Conservation (phyloP, 2,113 vertebrate genomes). For the Stegastes partitus region DNA sequence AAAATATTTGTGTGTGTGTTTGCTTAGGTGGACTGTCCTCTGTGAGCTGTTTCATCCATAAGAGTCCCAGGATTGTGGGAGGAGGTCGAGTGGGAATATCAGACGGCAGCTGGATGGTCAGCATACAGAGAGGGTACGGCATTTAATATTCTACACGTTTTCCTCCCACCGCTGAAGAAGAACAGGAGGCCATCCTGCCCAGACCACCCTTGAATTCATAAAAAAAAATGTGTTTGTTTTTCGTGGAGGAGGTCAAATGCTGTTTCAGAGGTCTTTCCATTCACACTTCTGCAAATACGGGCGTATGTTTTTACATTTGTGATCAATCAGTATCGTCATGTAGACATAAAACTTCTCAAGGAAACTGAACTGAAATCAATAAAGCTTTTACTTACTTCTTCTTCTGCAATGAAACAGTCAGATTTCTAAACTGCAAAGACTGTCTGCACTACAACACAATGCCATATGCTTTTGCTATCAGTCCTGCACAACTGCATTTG, state of each 20-base stretch:
- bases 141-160: constrained; percentile 36
- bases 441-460: no score
- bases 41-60: constrained; percentile 82
- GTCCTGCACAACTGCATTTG: not conserved
- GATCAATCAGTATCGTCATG: not conserved
- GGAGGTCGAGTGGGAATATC: constrained; percentile 90
- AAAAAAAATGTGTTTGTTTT: not conserved
- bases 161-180: constrained; percentile 13
- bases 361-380: no score
- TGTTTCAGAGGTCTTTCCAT: not conserved
- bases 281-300: not conserved
- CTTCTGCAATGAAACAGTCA: no score
- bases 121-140: constrained; percentile 94
- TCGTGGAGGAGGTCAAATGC: not conserved
- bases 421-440: no score
- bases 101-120: constrained; percentile 97
- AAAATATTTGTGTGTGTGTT: constrained; percentile 10
- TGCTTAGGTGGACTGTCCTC: constrained; percentile 71
- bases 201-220: constrained; percentile 10
- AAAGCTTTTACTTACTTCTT: no score
- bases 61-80: constrained; percentile 90
- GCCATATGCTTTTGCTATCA: no score
- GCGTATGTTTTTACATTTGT: no score
- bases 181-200: constrained; percentile 17
- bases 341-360: not conserved